Conservation (phyloP, 2,797 vertebrate species). For the Okamejei kenojei region DNA sequence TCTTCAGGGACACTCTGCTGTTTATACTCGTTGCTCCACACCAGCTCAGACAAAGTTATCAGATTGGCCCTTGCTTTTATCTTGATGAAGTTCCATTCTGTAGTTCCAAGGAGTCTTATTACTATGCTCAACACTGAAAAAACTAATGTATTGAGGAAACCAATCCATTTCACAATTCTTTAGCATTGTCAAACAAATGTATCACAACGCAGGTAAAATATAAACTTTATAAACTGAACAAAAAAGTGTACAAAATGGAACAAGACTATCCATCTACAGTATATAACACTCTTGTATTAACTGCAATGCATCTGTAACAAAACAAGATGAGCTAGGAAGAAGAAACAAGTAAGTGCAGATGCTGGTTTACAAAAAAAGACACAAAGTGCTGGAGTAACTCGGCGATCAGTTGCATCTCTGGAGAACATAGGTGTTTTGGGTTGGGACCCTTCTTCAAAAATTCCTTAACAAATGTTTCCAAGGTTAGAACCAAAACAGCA, state of each 20-base stretch:
- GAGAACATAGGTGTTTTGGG: too few species aligned
- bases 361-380: too few species aligned
- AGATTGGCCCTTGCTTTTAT: constrained; percentile 39
- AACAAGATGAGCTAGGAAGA: background rate
- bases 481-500: too few species aligned
- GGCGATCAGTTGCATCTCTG: too few species aligned
- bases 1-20: constrained; percentile 54
- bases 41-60: background rate
- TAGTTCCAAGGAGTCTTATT: background rate
- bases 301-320: background rate
- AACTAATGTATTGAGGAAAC: background rate
- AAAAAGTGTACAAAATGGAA: background rate
- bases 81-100: constrained; percentile 44
- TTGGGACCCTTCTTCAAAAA: too few species aligned
- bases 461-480: too few species aligned
- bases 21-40: constrained; percentile 51
- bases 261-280: background rate
- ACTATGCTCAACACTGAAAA: background rate
- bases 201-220: background rate
- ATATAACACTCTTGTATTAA: background rate
- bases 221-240: background rate
- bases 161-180: background rate
- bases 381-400: too few species aligned
- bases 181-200: background rate
- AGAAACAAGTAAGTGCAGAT: too few species aligned